Conservation (phyloP, 2,797 vertebrate genomes). For the Cyprinella venusta region DNA sequence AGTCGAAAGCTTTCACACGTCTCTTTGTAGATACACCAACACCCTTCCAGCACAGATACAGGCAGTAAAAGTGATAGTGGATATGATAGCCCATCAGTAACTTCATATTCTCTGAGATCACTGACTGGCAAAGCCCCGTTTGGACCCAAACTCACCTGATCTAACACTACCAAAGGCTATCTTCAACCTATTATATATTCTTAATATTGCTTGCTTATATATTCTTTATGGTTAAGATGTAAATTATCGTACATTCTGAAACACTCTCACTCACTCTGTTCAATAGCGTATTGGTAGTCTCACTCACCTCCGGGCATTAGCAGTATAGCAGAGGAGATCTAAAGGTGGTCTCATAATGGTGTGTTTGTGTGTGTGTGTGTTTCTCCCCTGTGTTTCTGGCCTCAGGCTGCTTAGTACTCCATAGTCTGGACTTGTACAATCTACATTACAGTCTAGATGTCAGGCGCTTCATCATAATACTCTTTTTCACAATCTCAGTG, state of each 20-base stretch:
- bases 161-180: background rate
- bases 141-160: slow-evolving; percentile 4
- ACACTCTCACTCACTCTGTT: background rate
- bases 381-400: slow-evolving; percentile 40
- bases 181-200: background rate
- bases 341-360: background rate
- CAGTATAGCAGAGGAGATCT: slow-evolving; percentile 31
- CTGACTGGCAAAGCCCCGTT: background rate
- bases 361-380: too few relatives aligned
- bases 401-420: slow-evolving; percentile 10
- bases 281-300: background rate
- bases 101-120: background rate
- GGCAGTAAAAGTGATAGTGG: slow-evolving; percentile 26
- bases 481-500: slow-evolving; percentile 17
- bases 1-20: slow-evolving; percentile 38
- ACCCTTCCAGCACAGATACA: slow-evolving; percentile 32
- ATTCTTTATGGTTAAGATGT: background rate
- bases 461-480: slow-evolving; percentile 16
- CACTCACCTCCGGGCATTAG: background rate
- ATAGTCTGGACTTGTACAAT: slow-evolving; percentile 24
- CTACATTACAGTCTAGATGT: slow-evolving; percentile 19
- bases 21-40: slow-evolving; percentile 38
- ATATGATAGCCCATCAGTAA: slow-evolving; percentile 1
- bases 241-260: background rate
- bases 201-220: background rate